These are phyloP conservation scores for Athalia circularis DNA, from an alignment of 2,888 invertebrate genomes.

Conservation along the genomic window DNA sequence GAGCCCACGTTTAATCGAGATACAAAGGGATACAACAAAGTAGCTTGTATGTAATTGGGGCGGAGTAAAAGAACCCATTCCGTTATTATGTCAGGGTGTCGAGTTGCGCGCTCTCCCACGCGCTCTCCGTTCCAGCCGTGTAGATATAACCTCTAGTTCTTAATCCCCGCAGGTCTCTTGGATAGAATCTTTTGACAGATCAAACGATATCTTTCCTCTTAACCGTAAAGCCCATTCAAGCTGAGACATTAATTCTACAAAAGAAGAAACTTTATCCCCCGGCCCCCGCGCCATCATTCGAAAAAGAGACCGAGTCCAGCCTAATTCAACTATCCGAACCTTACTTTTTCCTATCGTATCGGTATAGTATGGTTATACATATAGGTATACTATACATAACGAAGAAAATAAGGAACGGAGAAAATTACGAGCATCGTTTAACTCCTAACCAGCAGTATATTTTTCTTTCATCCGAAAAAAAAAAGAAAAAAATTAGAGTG, in stretches of 20 bases:
- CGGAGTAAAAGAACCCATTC: conserved; percentile 14
- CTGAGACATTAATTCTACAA: conserved; percentile 43
- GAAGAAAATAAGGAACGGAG: not conserved
- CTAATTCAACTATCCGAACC: conserved; percentile 3
- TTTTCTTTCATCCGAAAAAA: not conserved
- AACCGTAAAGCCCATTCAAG: conserved; percentile 39
- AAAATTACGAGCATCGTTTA: conserved; percentile 43
- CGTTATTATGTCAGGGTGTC: conserved; percentile 14
- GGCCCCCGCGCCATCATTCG: not conserved
- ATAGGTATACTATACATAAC: too few species aligned
- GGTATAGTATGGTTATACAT: too few species aligned
- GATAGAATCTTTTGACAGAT: conserved; percentile 40
- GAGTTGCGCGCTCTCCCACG: conserved; percentile 37
- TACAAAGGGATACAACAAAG: conserved; percentile 27
- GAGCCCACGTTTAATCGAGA: not conserved
- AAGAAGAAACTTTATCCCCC: conserved; percentile 46
- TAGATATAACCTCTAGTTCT: not conserved
- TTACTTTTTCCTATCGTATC: conserved; percentile 23
- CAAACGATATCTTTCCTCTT: conserved; percentile 45
- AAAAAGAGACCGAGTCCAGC: not conserved
- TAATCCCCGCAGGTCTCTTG: not conserved
- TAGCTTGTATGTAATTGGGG: conserved; percentile 34
- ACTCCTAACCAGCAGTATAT: conserved; percentile 12
- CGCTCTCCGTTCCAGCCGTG: not conserved
- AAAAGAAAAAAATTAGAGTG: not conserved